Evolutionary conservation across 2,113 vertebrate species (phyloP).

Genomic region (Poecile atricapillus): DNA sequence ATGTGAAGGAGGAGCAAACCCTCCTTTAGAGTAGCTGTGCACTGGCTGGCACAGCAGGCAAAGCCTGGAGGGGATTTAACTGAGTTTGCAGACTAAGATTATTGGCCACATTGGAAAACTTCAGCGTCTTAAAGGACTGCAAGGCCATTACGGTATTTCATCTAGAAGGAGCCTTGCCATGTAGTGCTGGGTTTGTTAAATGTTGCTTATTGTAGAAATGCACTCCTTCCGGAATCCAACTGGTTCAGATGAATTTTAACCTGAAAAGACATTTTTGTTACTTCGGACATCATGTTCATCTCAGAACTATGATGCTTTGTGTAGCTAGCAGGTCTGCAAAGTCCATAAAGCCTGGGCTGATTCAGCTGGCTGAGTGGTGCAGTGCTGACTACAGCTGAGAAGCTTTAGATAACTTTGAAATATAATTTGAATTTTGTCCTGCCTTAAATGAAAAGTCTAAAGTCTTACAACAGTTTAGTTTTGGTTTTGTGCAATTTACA

Average conservation of each 20-base stretch:
- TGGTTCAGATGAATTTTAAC: not conserved
- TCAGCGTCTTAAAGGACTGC: not conserved
- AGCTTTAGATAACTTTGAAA: not conserved
- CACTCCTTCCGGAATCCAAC: not conserved
- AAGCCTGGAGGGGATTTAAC: not conserved
- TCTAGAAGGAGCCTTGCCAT: not conserved
- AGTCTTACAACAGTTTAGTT: not conserved
- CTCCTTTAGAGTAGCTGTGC: not conserved
- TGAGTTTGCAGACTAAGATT: not conserved
- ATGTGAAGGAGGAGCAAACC: not conserved
- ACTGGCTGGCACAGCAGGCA: not conserved
- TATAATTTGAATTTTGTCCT: not conserved
- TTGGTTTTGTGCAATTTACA: not conserved
- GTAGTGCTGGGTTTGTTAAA: not conserved
- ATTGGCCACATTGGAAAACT: not conserved
- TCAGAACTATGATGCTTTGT: not conserved
- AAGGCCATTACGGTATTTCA: not conserved
- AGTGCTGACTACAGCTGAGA: not conserved
- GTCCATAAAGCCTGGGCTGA: not conserved
- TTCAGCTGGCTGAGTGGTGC: not conserved
- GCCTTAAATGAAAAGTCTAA: not conserved
- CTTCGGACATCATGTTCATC: not conserved
- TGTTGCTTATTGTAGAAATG: not conserved
- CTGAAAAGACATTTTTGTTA: not conserved
- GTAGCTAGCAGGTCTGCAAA: not conserved